phyloP scores from a whole-genome alignment of 1,140 invertebrate genomes.

The Bombyx mandarina region DNA sequence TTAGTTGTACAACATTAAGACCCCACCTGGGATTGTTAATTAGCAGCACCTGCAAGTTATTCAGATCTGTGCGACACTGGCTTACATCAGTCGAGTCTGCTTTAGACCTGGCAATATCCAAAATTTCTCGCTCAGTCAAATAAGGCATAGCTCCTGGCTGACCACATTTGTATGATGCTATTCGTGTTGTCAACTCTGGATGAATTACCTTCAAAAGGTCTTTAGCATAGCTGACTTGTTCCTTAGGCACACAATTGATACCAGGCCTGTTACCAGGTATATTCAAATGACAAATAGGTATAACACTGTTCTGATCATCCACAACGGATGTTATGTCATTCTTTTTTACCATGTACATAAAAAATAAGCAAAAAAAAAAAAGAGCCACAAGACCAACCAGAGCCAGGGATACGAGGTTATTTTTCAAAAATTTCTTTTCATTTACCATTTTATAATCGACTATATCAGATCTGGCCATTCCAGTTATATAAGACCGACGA shows the following conservation, averaged over 20 bases:
- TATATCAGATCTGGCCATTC: constrained; percentile 50
- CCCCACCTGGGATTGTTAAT: constrained; percentile 81
- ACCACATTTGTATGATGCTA: constrained; percentile 74
- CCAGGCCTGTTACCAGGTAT: constrained; percentile 63
- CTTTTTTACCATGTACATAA: constrained; percentile 77
- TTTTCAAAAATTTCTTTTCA: constrained; percentile 69
- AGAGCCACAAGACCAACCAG: constrained; percentile 73
- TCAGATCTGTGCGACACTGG: constrained; percentile 72
- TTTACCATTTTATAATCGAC: constrained; percentile 64
- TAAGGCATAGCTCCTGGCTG: constrained; percentile 60
- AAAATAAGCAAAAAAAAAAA: constrained; percentile 77
- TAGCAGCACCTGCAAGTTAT: constrained; percentile 77
- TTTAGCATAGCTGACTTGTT: constrained; percentile 72
- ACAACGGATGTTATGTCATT: constrained; percentile 62
- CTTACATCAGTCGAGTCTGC: constrained; percentile 37
- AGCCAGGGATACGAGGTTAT: constrained; percentile 76
- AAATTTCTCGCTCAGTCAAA: constrained; percentile 73
- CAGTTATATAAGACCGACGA: constrained; percentile 48
- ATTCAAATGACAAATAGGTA: constrained; percentile 72
- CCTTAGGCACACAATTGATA: constrained; percentile 74
- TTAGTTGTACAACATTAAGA: constrained; percentile 71
- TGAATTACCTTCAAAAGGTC: constrained; percentile 74
- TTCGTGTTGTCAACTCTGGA: constrained; percentile 71
- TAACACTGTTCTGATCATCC: constrained; percentile 65
- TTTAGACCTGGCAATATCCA: constrained; percentile 56